Evolutionary conservation across 2,113 vertebrate species (phyloP).

Genomic region (Zosterops hypoxanthus): DNA sequence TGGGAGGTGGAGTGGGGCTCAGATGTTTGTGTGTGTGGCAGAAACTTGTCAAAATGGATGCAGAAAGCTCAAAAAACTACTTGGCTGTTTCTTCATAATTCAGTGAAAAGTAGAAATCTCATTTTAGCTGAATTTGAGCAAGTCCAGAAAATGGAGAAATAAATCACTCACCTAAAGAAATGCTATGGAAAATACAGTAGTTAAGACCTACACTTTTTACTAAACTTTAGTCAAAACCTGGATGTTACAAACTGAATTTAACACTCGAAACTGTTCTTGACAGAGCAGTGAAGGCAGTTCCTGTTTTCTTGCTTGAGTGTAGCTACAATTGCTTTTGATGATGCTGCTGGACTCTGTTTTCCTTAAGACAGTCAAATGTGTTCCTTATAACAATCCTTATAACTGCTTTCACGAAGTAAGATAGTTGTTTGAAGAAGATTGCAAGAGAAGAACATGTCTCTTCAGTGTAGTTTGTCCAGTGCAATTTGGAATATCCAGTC

Average conservation of each 20-base stretch:
- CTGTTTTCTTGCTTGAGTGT: not conserved
- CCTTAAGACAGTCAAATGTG: not conserved
- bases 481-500: not conserved
- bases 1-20: not conserved
- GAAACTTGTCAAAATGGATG: not conserved
- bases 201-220: not conserved
- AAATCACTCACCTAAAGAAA: not conserved
- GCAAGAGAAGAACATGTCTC: not conserved
- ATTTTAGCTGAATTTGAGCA: slow-evolving; percentile 3
- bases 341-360: not conserved
- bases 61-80: not conserved
- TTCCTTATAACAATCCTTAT: not conserved
- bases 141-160: not conserved
- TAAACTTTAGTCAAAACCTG: not conserved
- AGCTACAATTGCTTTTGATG: fast-evolving
- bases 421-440: not conserved
- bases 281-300: not conserved
- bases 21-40: not conserved
- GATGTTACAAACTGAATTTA: not conserved
- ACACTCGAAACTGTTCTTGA: not conserved
- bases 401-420: not conserved
- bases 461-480: not conserved
- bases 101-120: not conserved
- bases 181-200: not conserved
- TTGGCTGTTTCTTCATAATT: not conserved